phyloP scores from a whole-genome alignment of 1,140 invertebrate species.

The Chironomus striatipennis region DNA sequence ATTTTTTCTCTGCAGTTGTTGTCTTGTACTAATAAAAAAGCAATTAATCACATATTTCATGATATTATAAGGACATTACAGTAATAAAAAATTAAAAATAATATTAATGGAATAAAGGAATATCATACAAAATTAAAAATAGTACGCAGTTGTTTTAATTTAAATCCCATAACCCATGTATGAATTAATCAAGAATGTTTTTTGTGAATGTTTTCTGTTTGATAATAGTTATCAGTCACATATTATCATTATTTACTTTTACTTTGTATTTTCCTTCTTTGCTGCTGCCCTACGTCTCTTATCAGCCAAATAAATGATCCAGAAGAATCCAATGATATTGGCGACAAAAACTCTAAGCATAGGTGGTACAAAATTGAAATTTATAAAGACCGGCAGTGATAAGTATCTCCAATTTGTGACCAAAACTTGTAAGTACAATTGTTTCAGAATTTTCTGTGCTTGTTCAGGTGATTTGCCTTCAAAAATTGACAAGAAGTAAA shows the following conservation, averaged over 20 bases:
- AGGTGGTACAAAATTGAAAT: constrained; percentile 58
- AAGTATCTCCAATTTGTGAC: constrained; percentile 62
- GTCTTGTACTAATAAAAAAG: constrained; percentile 5
- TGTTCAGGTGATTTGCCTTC: constrained; percentile 58
- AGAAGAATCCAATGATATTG: constrained; percentile 58
- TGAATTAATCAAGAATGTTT: not conserved
- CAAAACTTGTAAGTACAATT: constrained; percentile 52
- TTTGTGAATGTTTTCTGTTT: not conserved
- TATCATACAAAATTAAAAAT: no score
- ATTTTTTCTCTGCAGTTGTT: no score
- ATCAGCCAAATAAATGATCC: constrained; percentile 58
- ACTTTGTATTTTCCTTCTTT: constrained; percentile 26
- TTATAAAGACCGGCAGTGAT: constrained; percentile 59
- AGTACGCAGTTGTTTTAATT: not conserved
- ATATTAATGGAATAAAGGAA: no score
- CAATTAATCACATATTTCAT: not conserved
- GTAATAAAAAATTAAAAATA: not conserved
- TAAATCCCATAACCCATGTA: not conserved
- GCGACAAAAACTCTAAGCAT: constrained; percentile 60
- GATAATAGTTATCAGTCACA: constrained; percentile 2
- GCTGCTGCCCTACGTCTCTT: constrained; percentile 38
- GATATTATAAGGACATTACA: not conserved
- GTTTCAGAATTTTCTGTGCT: constrained; percentile 49
- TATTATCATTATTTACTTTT: constrained; percentile 26
- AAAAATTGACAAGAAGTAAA: constrained; percentile 58